phyloP scores from a whole-genome alignment of 1,140 invertebrate species.

The Drosophila navojoa region DNA sequence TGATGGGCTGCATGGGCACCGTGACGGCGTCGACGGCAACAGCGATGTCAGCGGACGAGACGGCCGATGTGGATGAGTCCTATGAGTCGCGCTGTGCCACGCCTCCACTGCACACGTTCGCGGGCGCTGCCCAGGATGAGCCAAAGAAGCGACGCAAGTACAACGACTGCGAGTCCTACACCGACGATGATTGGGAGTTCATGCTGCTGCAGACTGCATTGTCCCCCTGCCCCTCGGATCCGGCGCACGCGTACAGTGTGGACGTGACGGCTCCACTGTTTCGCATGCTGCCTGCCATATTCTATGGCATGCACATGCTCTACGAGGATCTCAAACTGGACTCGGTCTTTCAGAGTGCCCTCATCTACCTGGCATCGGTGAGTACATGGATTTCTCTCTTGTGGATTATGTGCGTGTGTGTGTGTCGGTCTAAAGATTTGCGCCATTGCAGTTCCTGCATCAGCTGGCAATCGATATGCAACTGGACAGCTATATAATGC shows the following conservation, averaged over 20 bases:
- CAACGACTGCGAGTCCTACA: slow-evolving; percentile 85
- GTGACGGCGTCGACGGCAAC: slow-evolving; percentile 5
- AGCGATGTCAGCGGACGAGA: slow-evolving; percentile 9
- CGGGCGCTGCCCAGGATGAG: slow-evolving; percentile 67
- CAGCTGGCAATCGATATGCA: slow-evolving; percentile 92
- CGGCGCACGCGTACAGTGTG: slow-evolving; percentile 62
- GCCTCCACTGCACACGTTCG: slow-evolving; percentile 28
- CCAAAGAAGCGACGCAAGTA: slow-evolving; percentile 85
- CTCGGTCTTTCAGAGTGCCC: slow-evolving; percentile 87
- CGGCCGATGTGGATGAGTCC: slow-evolving; percentile 40
- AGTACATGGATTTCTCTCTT: background rate
- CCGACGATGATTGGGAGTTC: slow-evolving; percentile 91
- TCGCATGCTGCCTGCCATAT: slow-evolving; percentile 89
- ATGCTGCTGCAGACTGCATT: slow-evolving; percentile 84
- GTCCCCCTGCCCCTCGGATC: slow-evolving; percentile 46
- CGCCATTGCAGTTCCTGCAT: slow-evolving; percentile 86
- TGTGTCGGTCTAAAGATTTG: background rate
- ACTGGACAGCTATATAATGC: slow-evolving; percentile 88
- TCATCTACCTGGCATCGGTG: slow-evolving; percentile 87
- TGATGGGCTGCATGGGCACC: slow-evolving; percentile 66
- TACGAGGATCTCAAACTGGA: slow-evolving; percentile 97
- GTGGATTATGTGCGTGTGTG: too few species aligned
- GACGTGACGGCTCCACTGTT: slow-evolving; percentile 89
- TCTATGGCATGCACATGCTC: slow-evolving; percentile 93
- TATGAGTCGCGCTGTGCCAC: slow-evolving; percentile 56